A percentile compares a stretch with the other conserved stretches of the same genome.
phyloP scores from a whole-genome alignment of 2,888 invertebrate species.

The Stratiomys singularior region DNA sequence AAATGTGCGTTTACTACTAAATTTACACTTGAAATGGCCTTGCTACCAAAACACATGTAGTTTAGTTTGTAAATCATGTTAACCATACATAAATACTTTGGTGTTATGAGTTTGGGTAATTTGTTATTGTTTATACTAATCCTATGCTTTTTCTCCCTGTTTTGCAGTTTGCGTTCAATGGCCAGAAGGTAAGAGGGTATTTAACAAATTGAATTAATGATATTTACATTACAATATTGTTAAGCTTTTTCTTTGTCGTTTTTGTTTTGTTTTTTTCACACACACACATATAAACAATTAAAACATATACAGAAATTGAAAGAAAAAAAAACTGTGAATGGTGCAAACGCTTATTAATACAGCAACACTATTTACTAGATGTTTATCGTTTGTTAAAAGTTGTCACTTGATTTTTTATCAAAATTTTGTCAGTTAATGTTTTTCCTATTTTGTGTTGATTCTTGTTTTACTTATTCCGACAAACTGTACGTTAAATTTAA shows the following conservation, averaged over 20 bases:
- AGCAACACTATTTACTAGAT: not conserved
- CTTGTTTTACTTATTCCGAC: too few species aligned
- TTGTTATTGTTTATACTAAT: conserved; percentile 51
- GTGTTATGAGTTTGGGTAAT: conserved; percentile 49
- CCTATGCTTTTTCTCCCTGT: conserved; percentile 51
- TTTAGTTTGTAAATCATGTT: too few species aligned
- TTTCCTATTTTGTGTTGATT: too few species aligned
- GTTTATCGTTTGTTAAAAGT: not conserved
- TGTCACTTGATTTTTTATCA: not conserved
- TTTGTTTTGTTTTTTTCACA: too few species aligned
- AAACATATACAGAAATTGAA: not conserved
- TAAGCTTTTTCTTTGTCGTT: not conserved
- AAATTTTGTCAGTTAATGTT: not conserved
- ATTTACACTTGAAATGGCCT: too few species aligned
- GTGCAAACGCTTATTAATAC: not conserved
- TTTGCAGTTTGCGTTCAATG: conserved; percentile 87
- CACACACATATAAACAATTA: not conserved
- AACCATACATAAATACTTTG: not conserved
- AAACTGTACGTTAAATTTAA: too few species aligned
- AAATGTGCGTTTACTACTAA: too few species aligned
- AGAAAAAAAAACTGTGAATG: not conserved
- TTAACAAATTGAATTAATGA: conserved; percentile 11
- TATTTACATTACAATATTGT: not conserved
- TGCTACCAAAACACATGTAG: too few species aligned
- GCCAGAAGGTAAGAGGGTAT: conserved; percentile 81